phyloP scores from a whole-genome alignment of 2,888 invertebrate genomes.

The Hydropsyche betteni region DNA sequence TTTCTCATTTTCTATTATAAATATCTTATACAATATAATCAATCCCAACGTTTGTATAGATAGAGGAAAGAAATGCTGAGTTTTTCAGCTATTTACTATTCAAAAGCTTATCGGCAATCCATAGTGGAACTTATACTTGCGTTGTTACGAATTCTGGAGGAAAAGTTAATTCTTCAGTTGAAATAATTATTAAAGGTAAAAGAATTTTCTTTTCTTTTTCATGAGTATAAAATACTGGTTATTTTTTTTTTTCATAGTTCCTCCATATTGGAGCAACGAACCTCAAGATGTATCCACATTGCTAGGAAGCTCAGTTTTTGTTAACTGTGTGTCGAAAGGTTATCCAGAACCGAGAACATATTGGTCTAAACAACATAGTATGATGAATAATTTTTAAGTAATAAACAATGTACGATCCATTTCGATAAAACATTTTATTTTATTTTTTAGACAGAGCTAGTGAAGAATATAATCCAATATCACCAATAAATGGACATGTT shows the following conservation, averaged over 20 bases:
- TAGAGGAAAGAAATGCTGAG: slow-evolving; percentile 75
- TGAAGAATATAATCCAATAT: slow-evolving; percentile 68
- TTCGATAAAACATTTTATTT: not conserved
- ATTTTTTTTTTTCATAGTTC: slow-evolving; percentile 66
- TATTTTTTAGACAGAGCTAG: slow-evolving; percentile 63
- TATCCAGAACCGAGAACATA: slow-evolving; percentile 79
- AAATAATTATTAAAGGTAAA: slow-evolving; percentile 76
- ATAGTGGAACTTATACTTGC: slow-evolving; percentile 78
- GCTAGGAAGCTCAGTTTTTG: slow-evolving; percentile 75
- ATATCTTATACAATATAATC: not conserved
- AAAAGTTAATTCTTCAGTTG: slow-evolving; percentile 76
- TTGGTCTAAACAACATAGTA: slow-evolving; percentile 79
- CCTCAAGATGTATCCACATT: slow-evolving; percentile 78
- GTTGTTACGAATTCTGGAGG: slow-evolving; percentile 78
- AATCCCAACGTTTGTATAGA: slow-evolving; percentile 56
- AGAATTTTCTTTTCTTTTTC: not conserved
- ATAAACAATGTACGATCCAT: not conserved
- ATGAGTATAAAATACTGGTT: slow-evolving; percentile 4
- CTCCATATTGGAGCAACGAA: slow-evolving; percentile 80
- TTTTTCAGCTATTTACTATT: slow-evolving; percentile 78
- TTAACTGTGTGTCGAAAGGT: slow-evolving; percentile 82
- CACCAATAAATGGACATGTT: slow-evolving; percentile 59
- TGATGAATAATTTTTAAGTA: slow-evolving; percentile 50
- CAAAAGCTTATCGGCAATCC: slow-evolving; percentile 74
- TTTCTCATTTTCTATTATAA: not conserved